Conservation (phyloP, 2,888 invertebrate species). For the Bellardia bayeri region DNA sequence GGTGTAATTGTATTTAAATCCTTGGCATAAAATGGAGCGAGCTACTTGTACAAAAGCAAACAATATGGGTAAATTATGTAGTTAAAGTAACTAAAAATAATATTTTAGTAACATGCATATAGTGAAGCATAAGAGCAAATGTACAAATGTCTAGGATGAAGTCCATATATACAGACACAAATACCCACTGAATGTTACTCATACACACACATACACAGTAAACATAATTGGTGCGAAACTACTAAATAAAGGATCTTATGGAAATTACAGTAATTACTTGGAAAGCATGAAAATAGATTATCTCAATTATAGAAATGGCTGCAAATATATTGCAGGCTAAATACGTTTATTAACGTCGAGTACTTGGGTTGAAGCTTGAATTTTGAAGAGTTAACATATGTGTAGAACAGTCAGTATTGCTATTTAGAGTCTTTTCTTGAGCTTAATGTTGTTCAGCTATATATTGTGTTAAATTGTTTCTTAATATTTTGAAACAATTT, state of each 20-base stretch:
- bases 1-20: slow-evolving; percentile 21
- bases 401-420: too few species aligned
- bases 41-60: slow-evolving; percentile 28
- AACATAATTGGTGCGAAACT: slow-evolving; percentile 50
- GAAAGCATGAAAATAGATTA: slow-evolving; percentile 50
- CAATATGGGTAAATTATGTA: slow-evolving; percentile 51
- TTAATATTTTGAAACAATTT: too few species aligned
- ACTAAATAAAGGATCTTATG: slow-evolving; percentile 42
- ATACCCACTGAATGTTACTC: background rate
- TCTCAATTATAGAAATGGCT: slow-evolving; percentile 25
- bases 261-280: slow-evolving; percentile 38
- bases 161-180: background rate
- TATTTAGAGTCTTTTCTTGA: too few species aligned
- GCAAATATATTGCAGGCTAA: background rate
- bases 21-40: background rate
- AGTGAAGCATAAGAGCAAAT: background rate
- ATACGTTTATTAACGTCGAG: background rate
- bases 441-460: too few species aligned
- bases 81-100: slow-evolving; percentile 54
- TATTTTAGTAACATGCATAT: slow-evolving; percentile 39
- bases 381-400: too few species aligned
- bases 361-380: background rate
- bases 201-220: background rate
- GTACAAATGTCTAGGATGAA: background rate
- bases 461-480: too few species aligned